Percentiles rank a stretch among this genome's conserved stretches.
These are phyloP conservation scores for Oikopleura vanhoeffeni DNA, from an alignment of 23 tunicate species.

Conservation along the genomic window DNA sequence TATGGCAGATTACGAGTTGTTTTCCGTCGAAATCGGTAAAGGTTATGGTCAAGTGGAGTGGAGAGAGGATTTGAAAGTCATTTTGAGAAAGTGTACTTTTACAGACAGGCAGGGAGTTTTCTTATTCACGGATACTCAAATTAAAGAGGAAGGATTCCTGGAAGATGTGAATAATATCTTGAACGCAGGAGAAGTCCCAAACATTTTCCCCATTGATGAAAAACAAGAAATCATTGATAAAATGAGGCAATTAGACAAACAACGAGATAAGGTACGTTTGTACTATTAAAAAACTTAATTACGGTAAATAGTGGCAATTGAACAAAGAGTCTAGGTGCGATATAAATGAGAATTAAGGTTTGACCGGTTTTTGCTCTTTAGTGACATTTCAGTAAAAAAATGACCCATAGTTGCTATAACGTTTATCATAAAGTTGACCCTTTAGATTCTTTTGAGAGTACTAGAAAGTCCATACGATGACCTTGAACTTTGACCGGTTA, in stretches of 20 bases:
- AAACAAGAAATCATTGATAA: constrained; percentile 82
- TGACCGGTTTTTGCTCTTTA: too few relatives aligned
- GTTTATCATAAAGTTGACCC: too few relatives aligned
- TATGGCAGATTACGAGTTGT: constrained; percentile 89
- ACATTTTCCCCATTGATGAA: constrained; percentile 61
- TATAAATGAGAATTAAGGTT: too few relatives aligned
- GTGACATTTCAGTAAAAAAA: too few relatives aligned
- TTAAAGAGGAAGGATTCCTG: constrained; percentile 78
- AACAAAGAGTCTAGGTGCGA: too few relatives aligned
- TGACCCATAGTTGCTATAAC: too few relatives aligned
- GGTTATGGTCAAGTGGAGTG: constrained; percentile 64
- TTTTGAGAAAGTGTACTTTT: constrained; percentile 60
- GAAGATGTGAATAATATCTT: constrained; percentile 83
- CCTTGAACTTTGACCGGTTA: too few relatives aligned
- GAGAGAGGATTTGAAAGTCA: constrained; percentile 87
- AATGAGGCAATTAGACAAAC: constrained; percentile 84
- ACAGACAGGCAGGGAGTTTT: constrained; percentile 45
- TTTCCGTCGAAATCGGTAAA: constrained; percentile 79
- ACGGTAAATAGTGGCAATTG: too few relatives aligned
- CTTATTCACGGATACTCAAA: constrained; percentile 85
- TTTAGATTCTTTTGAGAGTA: too few relatives aligned
- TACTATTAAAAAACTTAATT: too few relatives aligned
- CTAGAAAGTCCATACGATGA: too few relatives aligned
- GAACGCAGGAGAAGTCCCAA: constrained; percentile 95
- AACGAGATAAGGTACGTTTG: constrained; percentile 75